These are phyloP conservation scores for Bothrops alternatus DNA, from an alignment of 2,797 vertebrate genomes.

Conservation along the genomic window DNA sequence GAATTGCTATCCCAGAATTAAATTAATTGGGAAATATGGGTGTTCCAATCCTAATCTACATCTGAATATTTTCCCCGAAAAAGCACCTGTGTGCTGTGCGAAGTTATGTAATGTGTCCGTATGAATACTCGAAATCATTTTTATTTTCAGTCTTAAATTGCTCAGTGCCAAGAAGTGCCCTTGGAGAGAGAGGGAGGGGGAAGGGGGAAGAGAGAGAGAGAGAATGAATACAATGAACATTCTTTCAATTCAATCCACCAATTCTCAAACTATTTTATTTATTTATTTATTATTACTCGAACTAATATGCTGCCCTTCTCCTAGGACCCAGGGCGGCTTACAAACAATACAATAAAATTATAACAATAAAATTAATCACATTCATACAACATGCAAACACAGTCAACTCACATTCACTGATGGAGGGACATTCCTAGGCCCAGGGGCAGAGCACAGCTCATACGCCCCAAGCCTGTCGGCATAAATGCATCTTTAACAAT, in stretches of 20 bases:
- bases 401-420: too few species aligned
- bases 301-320: too few species aligned
- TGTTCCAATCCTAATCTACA: neutral
- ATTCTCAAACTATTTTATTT: neutral
- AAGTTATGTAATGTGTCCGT: neutral
- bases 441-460: too few species aligned
- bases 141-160: neutral
- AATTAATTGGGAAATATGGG: neutral
- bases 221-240: neutral
- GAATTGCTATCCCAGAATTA: neutral
- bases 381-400: too few species aligned
- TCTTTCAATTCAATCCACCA: neutral
- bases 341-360: too few species aligned
- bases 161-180: neutral
- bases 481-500: too few species aligned
- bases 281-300: too few species aligned
- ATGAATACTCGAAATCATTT: neutral
- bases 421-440: too few species aligned
- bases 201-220: neutral
- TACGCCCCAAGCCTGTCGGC: too few species aligned
- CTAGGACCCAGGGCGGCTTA: too few species aligned
- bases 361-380: too few species aligned
- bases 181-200: neutral
- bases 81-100: neutral
- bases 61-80: neutral